Evolutionary conservation across 2,888 invertebrate genomes (phyloP).

Genomic region (Chironomus riparius): DNA sequence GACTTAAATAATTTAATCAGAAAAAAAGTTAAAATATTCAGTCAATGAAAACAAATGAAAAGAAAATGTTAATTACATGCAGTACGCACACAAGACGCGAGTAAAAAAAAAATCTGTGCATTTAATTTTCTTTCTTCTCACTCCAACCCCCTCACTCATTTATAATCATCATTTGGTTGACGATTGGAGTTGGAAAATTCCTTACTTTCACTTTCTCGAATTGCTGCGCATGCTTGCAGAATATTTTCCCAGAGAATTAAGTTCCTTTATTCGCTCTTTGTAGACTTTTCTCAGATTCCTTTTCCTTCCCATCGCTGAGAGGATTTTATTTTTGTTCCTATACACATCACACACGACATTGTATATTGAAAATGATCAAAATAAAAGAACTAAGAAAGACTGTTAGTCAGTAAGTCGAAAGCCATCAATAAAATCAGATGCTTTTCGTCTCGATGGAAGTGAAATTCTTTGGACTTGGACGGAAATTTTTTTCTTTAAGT

Average conservation of each 20-base stretch:
- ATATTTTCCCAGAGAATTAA: neutral
- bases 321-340: too few relatives aligned
- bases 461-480: neutral
- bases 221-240: conserved; percentile 14
- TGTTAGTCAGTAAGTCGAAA: conserved; percentile 27
- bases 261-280: neutral
- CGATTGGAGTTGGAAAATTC: neutral
- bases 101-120: neutral
- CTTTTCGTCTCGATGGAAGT: neutral
- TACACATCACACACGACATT: neutral
- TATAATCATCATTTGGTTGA: neutral
- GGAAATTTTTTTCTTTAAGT: neutral
- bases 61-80: conserved; percentile 21
- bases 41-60: neutral
- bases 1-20: neutral
- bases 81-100: neutral
- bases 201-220: conserved; percentile 12
- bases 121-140: neutral
- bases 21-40: neutral
- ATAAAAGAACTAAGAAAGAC: conserved; percentile 15
- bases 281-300: conserved; percentile 5
- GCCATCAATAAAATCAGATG: conserved; percentile 25
- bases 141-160: neutral
- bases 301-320: neutral
- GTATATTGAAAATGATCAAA: conserved; percentile 3